A percentile compares a stretch with the other conserved stretches of the same genome.
phyloP scores from a whole-genome alignment of 2,888 invertebrate genomes.

The Trachelus tabidus region DNA sequence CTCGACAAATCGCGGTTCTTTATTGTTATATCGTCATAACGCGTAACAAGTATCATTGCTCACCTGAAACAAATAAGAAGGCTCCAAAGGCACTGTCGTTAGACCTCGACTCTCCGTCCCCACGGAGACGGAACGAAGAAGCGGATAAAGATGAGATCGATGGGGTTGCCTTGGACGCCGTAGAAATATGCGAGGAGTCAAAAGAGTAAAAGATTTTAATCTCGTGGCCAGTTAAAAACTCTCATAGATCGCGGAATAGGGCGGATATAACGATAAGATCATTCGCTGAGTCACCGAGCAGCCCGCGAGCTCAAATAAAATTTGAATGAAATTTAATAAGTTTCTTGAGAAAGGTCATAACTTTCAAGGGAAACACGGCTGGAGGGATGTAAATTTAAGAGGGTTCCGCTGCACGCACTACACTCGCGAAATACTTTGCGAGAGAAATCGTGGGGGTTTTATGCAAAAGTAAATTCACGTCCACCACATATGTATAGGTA shows the following conservation, averaged over 20 bases:
- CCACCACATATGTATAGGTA: too few relatives aligned
- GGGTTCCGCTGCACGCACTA: constrained; percentile 12
- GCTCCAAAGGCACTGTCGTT: not conserved
- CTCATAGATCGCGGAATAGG: constrained; percentile 58
- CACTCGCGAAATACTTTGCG: constrained; percentile 23
- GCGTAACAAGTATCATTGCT: constrained; percentile 18
- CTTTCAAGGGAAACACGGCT: constrained; percentile 47
- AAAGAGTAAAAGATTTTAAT: constrained; percentile 57
- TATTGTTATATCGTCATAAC: too few relatives aligned
- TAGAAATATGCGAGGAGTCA: constrained; percentile 44
- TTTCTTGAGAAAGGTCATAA: constrained; percentile 52
- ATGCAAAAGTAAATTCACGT: too few relatives aligned
- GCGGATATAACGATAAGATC: constrained; percentile 20
- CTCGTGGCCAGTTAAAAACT: constrained; percentile 60
- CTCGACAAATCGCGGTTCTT: too few relatives aligned
- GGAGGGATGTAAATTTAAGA: constrained; percentile 48
- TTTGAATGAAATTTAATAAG: constrained; percentile 65
- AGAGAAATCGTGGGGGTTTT: too few relatives aligned
- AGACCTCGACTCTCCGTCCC: constrained; percentile 8
- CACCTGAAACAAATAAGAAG: constrained; percentile 40
- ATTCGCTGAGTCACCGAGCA: too few relatives aligned
- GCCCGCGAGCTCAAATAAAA: constrained; percentile 51
- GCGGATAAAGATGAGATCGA: too few relatives aligned
- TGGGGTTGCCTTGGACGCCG: constrained; percentile 12
- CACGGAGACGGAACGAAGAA: not conserved